phyloP scores from a whole-genome alignment of 1,140 invertebrate species.

The Bombyx mandarina region DNA sequence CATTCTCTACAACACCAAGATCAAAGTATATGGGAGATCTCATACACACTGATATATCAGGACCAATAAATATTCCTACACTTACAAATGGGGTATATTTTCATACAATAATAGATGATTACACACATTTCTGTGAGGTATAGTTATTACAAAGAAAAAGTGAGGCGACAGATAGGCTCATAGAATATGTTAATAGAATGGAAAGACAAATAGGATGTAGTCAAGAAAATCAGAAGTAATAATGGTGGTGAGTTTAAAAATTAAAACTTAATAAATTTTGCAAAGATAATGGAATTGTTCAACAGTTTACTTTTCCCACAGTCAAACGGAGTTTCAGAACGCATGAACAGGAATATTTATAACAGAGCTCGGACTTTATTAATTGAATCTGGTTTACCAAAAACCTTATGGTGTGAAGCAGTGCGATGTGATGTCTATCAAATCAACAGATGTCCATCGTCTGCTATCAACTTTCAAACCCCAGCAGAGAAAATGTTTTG shows the following conservation, averaged over 20 bases:
- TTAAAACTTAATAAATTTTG: background rate
- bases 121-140: slow-evolving; percentile 8
- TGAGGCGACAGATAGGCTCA: slow-evolving; percentile 3
- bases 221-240: slow-evolving; percentile 2
- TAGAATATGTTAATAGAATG: slow-evolving; percentile 1
- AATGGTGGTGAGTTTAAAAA: slow-evolving; percentile 2
- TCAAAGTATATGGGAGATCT: slow-evolving; percentile 13
- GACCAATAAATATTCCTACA: slow-evolving; percentile 9
- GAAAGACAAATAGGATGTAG: slow-evolving; percentile 2
- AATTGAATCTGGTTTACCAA: background rate
- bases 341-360: slow-evolving; percentile 1
- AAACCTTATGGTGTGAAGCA: slow-evolving; percentile 9
- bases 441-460: slow-evolving; percentile 9
- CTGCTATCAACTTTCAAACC: slow-evolving; percentile 8
- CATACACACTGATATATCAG: slow-evolving; percentile 17
- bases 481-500: background rate
- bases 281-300: slow-evolving; percentile 1
- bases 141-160: slow-evolving; percentile 8
- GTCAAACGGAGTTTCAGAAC: slow-evolving; percentile 1
- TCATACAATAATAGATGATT: slow-evolving; percentile 21
- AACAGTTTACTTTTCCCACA: background rate
- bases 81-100: slow-evolving; percentile 13
- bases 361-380: background rate
- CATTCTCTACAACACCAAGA: slow-evolving; percentile 11
- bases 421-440: slow-evolving; percentile 7